These are phyloP conservation scores for Epizoanthus ramosus DNA, from an alignment of 92 coral and sea anemone genomes.

Conservation along the genomic window DNA sequence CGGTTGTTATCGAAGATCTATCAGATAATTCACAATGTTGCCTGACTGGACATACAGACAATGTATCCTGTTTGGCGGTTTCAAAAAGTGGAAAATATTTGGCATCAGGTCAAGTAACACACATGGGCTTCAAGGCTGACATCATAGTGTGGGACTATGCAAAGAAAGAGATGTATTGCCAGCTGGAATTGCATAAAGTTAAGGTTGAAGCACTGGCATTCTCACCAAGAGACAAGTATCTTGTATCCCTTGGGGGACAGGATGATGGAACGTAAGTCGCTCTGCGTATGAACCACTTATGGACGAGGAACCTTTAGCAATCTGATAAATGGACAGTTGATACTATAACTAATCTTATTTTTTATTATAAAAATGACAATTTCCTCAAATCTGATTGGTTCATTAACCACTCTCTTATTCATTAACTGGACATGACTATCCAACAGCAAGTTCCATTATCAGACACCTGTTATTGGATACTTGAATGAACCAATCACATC, in stretches of 20 bases:
- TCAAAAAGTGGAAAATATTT: conserved; percentile 90
- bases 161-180: conserved; percentile 54
- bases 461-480: too few relatives aligned
- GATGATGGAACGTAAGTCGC: conserved; percentile 85
- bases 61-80: conserved; percentile 93
- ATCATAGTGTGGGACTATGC: conserved; percentile 94
- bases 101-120: conserved; percentile 97
- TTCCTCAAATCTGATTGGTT: too few relatives aligned
- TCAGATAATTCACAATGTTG: conserved; percentile 67
- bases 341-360: too few relatives aligned
- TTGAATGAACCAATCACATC: too few relatives aligned
- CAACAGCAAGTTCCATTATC: too few relatives aligned
- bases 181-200: conserved; percentile 86
- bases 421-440: too few relatives aligned
- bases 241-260: conserved; percentile 98
- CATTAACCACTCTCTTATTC: too few relatives aligned
- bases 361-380: too few relatives aligned
- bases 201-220: conserved; percentile 97
- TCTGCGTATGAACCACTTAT: too few relatives aligned
- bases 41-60: conserved; percentile 90
- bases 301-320: too few relatives aligned
- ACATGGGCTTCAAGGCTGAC: conserved; percentile 98
- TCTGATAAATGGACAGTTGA: too few relatives aligned
- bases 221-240: conserved; percentile 92
- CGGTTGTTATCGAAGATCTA: conserved; percentile 82